Evolutionary conservation across 2,797 vertebrate genomes (phyloP).

Genomic region (Otus scops): DNA sequence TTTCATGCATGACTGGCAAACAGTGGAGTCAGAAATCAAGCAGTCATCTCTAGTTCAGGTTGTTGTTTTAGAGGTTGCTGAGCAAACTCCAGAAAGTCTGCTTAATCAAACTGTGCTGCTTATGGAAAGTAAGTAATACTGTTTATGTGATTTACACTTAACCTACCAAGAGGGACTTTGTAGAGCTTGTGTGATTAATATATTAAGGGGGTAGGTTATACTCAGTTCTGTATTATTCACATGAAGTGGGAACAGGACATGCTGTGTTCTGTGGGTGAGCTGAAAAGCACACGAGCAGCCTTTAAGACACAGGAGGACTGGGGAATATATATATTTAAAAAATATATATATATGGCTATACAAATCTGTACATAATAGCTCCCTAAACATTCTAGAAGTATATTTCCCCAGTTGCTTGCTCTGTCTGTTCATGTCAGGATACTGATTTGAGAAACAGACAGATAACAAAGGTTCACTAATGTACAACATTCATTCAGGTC

Average conservation of each 20-base stretch:
- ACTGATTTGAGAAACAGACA: background rate
- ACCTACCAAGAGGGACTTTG: background rate
- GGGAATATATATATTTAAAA: background rate
- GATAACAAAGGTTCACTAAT: background rate
- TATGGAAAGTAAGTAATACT: constrained; percentile 86
- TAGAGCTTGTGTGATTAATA: background rate
- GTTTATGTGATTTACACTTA: background rate
- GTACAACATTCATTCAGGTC: background rate
- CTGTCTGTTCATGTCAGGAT: background rate
- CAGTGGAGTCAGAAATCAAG: constrained; percentile 65
- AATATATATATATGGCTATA: background rate
- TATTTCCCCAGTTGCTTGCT: background rate
- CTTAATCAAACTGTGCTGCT: constrained; percentile 77
- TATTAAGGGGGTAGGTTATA: background rate
- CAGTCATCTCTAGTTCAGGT: constrained; percentile 43
- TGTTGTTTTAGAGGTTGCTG: constrained; percentile 77
- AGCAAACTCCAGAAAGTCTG: constrained; percentile 80
- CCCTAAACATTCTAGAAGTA: background rate
- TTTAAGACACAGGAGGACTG: background rate
- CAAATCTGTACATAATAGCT: background rate
- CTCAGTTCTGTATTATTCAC: background rate
- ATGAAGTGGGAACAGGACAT: background rate
- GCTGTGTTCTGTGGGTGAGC: background rate
- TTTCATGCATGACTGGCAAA: constrained; percentile 78
- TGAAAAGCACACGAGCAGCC: background rate